A percentile compares a stretch with the other conserved stretches of the same genome.
Evolutionary conservation across 2,113 vertebrate species (phyloP).

Genomic region (Oxyura jamaicensis): DNA sequence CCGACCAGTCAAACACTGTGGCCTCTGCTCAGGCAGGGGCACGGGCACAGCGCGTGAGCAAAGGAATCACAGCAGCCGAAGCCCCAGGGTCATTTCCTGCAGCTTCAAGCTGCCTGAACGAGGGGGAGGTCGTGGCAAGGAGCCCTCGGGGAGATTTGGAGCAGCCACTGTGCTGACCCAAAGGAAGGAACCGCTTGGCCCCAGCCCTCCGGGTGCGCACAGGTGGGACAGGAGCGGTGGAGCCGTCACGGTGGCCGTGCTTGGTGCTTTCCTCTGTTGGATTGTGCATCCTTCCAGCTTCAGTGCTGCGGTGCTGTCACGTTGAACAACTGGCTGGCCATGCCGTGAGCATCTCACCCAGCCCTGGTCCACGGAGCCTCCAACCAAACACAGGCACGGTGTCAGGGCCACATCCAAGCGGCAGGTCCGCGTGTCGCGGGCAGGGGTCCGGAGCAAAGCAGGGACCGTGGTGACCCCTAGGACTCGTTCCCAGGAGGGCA

Average conservation of each 20-base stretch:
- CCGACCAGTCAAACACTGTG: background rate
- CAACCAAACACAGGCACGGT: slow-evolving; percentile 46
- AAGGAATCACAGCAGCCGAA: too few relatives aligned
- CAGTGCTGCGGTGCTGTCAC: background rate
- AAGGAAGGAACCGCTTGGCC: fast-evolving
- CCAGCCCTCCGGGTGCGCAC: fast-evolving
- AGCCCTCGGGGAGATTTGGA: fast-evolving
- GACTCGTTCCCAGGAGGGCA: background rate
- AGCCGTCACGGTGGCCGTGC: background rate
- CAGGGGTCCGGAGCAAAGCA: background rate
- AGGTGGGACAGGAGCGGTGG: background rate
- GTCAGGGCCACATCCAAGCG: slow-evolving; percentile 51
- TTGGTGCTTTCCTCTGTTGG: background rate
- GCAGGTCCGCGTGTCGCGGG: slow-evolving; percentile 42
- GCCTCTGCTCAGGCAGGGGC: background rate
- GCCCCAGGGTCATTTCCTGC: background rate
- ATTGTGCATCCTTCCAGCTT: background rate
- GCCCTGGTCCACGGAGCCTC: slow-evolving; percentile 59
- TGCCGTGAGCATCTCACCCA: slow-evolving; percentile 58
- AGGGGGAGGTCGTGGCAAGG: fast-evolving
- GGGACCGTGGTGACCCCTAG: too few relatives aligned
- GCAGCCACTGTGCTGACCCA: fast-evolving
- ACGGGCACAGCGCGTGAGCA: background rate
- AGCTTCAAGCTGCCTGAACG: fast-evolving
- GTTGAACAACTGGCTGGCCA: slow-evolving; percentile 65